A percentile compares a stretch with the other conserved stretches of the same genome.
These are phyloP conservation scores for Lepidocyrtinus sp. DNA, from an alignment of 2,888 invertebrate species.

Conservation along the genomic window DNA sequence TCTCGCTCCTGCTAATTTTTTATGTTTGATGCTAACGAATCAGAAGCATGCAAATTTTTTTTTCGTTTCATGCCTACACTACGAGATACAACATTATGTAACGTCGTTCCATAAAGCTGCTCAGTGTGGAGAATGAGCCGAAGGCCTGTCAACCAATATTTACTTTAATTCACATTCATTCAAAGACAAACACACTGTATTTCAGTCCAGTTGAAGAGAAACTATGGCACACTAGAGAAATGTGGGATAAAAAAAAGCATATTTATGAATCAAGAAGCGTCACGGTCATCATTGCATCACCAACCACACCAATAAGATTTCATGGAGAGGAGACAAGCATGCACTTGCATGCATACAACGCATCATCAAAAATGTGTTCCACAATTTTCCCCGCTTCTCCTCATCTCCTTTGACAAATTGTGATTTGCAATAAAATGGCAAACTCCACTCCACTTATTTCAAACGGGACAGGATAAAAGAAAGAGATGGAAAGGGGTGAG, in stretches of 20 bases:
- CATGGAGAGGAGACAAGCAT: slow-evolving; percentile 26
- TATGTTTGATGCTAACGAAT: background rate
- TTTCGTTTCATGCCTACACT: background rate
- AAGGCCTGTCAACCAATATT: background rate
- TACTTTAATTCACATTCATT: slow-evolving; percentile 33
- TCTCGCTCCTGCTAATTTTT: background rate
- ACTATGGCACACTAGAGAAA: slow-evolving; percentile 21
- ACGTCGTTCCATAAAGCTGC: background rate
- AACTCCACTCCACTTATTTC: background rate
- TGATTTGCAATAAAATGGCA: background rate
- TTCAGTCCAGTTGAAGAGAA: background rate
- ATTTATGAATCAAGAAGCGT: slow-evolving; percentile 38
- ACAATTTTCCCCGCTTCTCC: background rate
- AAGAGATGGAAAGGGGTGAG: background rate
- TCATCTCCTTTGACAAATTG: background rate
- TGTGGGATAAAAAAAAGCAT: background rate
- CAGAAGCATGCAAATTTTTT: background rate
- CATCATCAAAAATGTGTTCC: background rate
- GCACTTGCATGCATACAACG: slow-evolving; percentile 27
- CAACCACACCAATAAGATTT: slow-evolving; percentile 4
- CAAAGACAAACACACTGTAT: no score
- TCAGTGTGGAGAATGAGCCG: background rate
- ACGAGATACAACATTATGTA: background rate
- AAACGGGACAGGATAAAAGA: no score
- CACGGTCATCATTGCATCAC: slow-evolving; percentile 30